These are phyloP conservation scores for Timema podura DNA, from an alignment of 2,888 invertebrate genomes.

Conservation along the genomic window DNA sequence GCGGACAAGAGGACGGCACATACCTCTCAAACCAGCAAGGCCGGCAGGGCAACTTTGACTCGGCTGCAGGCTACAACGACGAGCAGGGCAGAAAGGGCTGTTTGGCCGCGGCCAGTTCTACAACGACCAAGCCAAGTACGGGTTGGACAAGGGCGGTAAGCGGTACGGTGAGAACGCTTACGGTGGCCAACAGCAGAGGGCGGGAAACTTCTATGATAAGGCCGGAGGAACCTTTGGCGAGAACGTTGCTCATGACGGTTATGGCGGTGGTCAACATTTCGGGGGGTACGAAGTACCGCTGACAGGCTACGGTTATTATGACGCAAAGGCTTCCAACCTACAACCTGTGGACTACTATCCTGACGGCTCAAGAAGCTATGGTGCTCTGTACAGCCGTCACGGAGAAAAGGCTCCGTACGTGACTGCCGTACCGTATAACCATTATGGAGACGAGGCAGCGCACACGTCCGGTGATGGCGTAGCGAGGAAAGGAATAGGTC, in stretches of 20 bases:
- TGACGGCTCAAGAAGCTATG: background rate
- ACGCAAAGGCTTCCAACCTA: background rate
- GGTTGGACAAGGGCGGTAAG: conserved; percentile 19
- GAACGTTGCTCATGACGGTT: background rate
- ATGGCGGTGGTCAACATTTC: background rate
- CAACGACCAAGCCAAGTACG: conserved; percentile 23
- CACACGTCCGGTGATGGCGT: no score
- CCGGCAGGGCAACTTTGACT: conserved; percentile 21
- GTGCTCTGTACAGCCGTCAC: no score
- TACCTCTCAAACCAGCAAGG: conserved; percentile 18
- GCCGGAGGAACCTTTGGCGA: background rate
- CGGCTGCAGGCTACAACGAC: conserved; percentile 18
- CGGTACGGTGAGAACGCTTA: conserved; percentile 14
- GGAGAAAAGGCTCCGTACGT: no score
- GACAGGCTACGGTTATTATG: conserved; percentile 12
- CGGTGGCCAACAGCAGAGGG: conserved; percentile 9
- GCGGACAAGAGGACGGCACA: conserved; percentile 22
- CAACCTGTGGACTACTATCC: background rate
- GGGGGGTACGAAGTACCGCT: conserved; percentile 12
- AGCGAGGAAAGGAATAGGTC: no score
- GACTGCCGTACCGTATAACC: no score
- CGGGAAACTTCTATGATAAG: background rate
- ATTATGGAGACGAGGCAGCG: no score
- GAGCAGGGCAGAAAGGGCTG: conserved; percentile 20
- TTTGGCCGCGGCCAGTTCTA: conserved; percentile 20